Evolutionary conservation across 2,888 invertebrate genomes (phyloP).

Genomic region (Scaptodrosophila latifasciaeformis): DNA sequence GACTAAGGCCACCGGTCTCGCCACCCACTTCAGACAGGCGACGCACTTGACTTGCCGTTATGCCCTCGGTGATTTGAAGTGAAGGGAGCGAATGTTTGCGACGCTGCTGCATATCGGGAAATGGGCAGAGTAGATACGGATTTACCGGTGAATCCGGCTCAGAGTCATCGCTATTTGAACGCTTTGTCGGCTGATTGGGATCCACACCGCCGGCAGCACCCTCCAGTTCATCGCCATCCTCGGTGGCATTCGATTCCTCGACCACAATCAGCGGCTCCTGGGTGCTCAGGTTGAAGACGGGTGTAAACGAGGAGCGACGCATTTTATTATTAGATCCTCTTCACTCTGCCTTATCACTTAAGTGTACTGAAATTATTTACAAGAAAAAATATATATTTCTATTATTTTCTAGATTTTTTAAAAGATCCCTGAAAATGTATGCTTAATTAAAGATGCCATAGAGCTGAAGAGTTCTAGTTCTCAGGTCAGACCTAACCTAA

Average conservation of each 20-base stretch:
- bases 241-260: constrained; percentile 83
- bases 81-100: constrained; percentile 90
- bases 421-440: neutral
- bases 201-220: constrained; percentile 80
- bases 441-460: neutral
- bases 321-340: constrained; percentile 73
- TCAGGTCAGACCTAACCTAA: too few species aligned
- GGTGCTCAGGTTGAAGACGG: constrained; percentile 77
- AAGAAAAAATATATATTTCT: too few species aligned
- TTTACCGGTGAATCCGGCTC: constrained; percentile 87
- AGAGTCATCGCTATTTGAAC: constrained; percentile 77
- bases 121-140: constrained; percentile 88
- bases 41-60: constrained; percentile 90
- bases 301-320: constrained; percentile 83
- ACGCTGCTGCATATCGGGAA: constrained; percentile 83
- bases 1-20: constrained; percentile 83
- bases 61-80: constrained; percentile 88
- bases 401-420: too few species aligned
- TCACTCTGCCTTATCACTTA: neutral
- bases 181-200: constrained; percentile 71
- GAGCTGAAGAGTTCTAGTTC: too few species aligned
- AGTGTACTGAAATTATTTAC: constrained; percentile 16
- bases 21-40: constrained; percentile 87
- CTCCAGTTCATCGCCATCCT: constrained; percentile 81
- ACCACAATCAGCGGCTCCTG: constrained; percentile 89